Evolutionary conservation across 2,113 vertebrate genomes (phyloP).

Genomic region (Thamnophis sirtalis): DNA sequence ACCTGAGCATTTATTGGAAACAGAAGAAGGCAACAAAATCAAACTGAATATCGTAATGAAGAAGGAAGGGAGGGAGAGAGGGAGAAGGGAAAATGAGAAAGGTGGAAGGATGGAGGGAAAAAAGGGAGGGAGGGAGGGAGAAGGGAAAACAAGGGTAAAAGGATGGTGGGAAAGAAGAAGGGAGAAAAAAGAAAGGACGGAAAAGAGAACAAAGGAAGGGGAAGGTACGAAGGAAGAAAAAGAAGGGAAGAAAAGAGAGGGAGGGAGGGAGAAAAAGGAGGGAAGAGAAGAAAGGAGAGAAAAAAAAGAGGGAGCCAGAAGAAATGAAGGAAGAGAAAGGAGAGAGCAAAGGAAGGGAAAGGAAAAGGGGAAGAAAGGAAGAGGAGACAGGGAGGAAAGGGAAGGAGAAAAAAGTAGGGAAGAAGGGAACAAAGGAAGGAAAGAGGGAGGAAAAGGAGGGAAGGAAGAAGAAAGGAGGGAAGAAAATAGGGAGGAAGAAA

Average conservation of each 20-base stretch:
- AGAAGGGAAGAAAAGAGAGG: constrained; percentile 59
- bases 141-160: neutral
- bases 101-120: neutral
- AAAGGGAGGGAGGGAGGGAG: constrained; percentile 12
- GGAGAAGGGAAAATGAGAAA: neutral
- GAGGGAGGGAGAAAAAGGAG: constrained; percentile 55
- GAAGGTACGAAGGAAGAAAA: constrained; percentile 16
- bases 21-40: constrained; percentile 77
- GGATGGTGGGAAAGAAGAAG: neutral
- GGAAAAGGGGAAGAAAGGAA: neutral
- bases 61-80: constrained; percentile 64
- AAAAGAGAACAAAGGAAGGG: too few relatives aligned
- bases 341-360: neutral
- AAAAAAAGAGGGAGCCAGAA: neutral
- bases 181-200: too few relatives aligned
- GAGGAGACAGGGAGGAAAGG: neutral
- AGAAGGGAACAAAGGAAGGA: constrained; percentile 32
- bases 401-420: constrained; percentile 14
- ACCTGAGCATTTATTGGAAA: constrained; percentile 72
- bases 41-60: constrained; percentile 67
- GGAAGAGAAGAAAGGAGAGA: constrained; percentile 32
- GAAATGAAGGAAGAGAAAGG: neutral
- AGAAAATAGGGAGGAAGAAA: neutral
- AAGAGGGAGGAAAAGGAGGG: constrained; percentile 57
- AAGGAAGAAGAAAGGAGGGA: constrained; percentile 19